A percentile compares a stretch with the other conserved stretches of the same genome.
Conservation (phyloP, 2,888 invertebrate species). For the Boloria euphrosyne region DNA sequence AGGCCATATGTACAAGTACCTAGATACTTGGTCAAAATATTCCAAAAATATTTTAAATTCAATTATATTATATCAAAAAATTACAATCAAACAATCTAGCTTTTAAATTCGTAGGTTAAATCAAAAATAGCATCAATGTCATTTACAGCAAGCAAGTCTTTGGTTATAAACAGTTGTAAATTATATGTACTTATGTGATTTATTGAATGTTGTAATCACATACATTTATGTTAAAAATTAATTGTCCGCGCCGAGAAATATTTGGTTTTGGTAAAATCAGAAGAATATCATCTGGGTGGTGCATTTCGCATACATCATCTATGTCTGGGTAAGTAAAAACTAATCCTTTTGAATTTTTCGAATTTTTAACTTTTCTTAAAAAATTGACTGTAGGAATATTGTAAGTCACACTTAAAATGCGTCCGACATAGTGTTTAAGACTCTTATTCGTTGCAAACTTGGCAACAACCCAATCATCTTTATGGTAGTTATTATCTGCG, state of each 20-base stretch:
- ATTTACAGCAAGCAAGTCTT: too few relatives aligned
- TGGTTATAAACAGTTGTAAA: too few relatives aligned
- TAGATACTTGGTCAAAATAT: too few relatives aligned
- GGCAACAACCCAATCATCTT: slow-evolving; percentile 36
- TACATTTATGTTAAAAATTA: slow-evolving; percentile 31
- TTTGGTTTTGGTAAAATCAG: slow-evolving; percentile 31
- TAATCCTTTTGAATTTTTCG: slow-evolving; percentile 28
- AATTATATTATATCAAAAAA: too few relatives aligned
- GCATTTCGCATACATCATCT: slow-evolving; percentile 34
- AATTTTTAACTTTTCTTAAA: slow-evolving; percentile 36
- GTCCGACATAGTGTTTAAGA: slow-evolving; percentile 38
- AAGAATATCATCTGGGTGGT: slow-evolving; percentile 31
- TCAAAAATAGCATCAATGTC: too few relatives aligned
- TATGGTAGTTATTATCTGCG: not conserved
- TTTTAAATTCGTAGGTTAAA: too few relatives aligned
- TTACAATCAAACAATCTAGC: too few relatives aligned
- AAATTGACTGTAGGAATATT: slow-evolving; percentile 35
- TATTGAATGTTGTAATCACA: slow-evolving; percentile 14
- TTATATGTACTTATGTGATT: not conserved
- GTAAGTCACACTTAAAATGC: slow-evolving; percentile 29
- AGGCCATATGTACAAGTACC: too few relatives aligned
- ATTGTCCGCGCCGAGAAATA: slow-evolving; percentile 31
- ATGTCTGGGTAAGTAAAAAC: slow-evolving; percentile 36
- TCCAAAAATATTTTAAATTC: too few relatives aligned
- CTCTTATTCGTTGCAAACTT: slow-evolving; percentile 37